Evolutionary conservation across 1,140 invertebrate species (phyloP).

Genomic region (Lordiphosa stackelbergi): DNA sequence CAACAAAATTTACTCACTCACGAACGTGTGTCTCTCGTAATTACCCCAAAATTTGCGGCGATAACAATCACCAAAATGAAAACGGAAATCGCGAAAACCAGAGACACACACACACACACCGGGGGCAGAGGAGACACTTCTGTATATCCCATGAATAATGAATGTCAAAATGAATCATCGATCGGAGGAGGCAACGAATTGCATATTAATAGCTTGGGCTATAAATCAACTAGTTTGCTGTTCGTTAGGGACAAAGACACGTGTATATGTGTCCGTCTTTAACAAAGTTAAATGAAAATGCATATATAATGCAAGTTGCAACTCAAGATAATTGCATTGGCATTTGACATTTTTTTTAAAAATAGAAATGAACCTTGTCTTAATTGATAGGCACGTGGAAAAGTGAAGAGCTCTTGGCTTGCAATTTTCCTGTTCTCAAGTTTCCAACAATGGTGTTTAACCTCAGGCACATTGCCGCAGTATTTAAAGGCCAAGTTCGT

Average conservation of each 20-base stretch:
- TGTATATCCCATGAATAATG: constrained; percentile 29
- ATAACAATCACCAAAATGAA: constrained; percentile 35
- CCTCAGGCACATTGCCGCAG: too few relatives aligned
- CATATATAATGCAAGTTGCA: constrained; percentile 17
- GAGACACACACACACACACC: neutral
- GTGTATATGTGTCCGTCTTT: neutral
- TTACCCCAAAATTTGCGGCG: constrained; percentile 35
- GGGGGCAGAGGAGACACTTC: constrained; percentile 11
- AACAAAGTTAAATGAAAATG: constrained; percentile 14
- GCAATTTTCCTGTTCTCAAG: too few relatives aligned
- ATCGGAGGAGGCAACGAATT: constrained; percentile 35
- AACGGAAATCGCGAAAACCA: constrained; percentile 3
- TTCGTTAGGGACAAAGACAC: neutral
- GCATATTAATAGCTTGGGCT: constrained; percentile 35
- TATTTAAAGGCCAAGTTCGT: too few relatives aligned
- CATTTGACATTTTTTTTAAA: constrained; percentile 47
- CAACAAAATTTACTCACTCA: neutral
- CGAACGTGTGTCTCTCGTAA: constrained; percentile 24
- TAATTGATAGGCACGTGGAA: constrained; percentile 20
- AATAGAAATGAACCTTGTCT: constrained; percentile 15
- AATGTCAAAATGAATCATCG: constrained; percentile 33
- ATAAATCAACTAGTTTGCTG: constrained; percentile 29
- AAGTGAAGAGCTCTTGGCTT: too few relatives aligned
- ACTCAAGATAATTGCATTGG: constrained; percentile 54
- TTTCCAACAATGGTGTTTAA: too few relatives aligned